A percentile compares a stretch with the other conserved stretches of the same genome.
These are phyloP conservation scores for Pristionchus entomophagus DNA, from an alignment of 2,888 invertebrate species.

Conservation along the genomic window DNA sequence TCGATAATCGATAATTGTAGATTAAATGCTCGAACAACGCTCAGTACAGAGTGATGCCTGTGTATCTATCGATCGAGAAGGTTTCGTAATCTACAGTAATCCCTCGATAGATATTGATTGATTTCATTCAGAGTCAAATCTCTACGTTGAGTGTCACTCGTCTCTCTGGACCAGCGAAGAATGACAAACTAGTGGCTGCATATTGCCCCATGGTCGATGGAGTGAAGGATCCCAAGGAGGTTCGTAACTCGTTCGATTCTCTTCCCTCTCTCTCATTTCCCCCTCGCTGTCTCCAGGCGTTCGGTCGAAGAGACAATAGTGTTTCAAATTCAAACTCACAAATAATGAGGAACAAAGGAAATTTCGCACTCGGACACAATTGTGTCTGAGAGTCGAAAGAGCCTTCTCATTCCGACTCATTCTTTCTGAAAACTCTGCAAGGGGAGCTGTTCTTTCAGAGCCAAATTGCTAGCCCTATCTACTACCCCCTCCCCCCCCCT, in stretches of 20 bases:
- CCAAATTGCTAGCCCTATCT: too few relatives aligned
- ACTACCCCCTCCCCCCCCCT: too few relatives aligned
- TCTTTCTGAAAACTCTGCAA: too few relatives aligned
- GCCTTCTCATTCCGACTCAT: too few relatives aligned
- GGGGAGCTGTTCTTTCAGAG: too few relatives aligned
- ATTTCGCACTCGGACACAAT: too few relatives aligned
- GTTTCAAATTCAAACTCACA: too few relatives aligned
- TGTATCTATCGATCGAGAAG: constrained; percentile 19
- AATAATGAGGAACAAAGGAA: too few relatives aligned
- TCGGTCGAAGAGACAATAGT: too few relatives aligned
- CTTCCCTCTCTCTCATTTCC: background rate
- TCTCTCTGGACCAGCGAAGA: constrained; percentile 8
- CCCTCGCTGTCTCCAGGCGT: too few relatives aligned
- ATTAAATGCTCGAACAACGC: constrained; percentile 42
- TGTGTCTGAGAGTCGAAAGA: too few relatives aligned
- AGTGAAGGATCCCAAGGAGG: constrained; percentile 45
- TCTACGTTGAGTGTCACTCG: constrained; percentile 41
- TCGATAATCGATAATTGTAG: constrained; percentile 6
- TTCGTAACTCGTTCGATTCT: background rate
- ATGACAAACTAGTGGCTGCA: constrained; percentile 35
- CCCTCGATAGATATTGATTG: background rate
- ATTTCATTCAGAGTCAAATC: constrained; percentile 45
- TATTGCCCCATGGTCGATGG: constrained; percentile 22
- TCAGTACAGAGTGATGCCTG: background rate
- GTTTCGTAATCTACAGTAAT: background rate